A percentile compares a stretch with the other conserved stretches of the same genome.
Evolutionary conservation across 2,113 vertebrate species (phyloP).

Genomic region (Pantherophis guttatus): DNA sequence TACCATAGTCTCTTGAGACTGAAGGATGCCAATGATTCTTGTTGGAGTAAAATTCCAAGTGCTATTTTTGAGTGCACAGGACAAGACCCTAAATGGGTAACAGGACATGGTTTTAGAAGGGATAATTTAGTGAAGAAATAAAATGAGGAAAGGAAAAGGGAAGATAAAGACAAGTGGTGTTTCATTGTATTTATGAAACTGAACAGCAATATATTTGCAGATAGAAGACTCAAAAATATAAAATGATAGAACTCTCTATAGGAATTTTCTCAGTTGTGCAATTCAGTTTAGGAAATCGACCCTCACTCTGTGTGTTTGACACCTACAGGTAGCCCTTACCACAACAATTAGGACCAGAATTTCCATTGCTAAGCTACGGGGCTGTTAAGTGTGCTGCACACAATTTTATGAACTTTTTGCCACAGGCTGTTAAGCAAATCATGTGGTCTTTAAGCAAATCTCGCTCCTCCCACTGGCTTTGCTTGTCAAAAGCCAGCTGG

Average conservation of each 20-base stretch:
- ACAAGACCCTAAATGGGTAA: background rate
- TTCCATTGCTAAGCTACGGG: background rate
- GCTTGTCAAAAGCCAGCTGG: background rate
- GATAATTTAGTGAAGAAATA: background rate
- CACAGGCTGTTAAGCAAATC: background rate
- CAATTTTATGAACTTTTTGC: background rate
- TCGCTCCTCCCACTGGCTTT: background rate
- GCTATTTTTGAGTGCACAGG: background rate
- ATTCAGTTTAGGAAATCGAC: constrained; percentile 25
- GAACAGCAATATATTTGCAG: background rate
- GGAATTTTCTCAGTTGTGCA: background rate
- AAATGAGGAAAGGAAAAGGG: background rate
- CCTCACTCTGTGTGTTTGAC: background rate
- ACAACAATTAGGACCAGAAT: background rate
- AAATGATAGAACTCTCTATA: constrained; percentile 8
- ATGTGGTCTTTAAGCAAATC: background rate
- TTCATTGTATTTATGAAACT: background rate
- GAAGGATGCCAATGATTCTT: background rate
- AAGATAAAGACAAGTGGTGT: background rate
- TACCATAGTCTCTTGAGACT: no score
- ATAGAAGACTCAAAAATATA: constrained; percentile 6
- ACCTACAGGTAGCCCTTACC: background rate
- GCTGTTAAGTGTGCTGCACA: background rate
- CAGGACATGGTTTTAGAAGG: background rate
- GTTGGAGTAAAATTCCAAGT: background rate